Percentiles rank a stretch among this genome's conserved stretches.
Evolutionary conservation across 2,797 vertebrate genomes (phyloP).

Genomic region (Dicrostonyx torquatus): DNA sequence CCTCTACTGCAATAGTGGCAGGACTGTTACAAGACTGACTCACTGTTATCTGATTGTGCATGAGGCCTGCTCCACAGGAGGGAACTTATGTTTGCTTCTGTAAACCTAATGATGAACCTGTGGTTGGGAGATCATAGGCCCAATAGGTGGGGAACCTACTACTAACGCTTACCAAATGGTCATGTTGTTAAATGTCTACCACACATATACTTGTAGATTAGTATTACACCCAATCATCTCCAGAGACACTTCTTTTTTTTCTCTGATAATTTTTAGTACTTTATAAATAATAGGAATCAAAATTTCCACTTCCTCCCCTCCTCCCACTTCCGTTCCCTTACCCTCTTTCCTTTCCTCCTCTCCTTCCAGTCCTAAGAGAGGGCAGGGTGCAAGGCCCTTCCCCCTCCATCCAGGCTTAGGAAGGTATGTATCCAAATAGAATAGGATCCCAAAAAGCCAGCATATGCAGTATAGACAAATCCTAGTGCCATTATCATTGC

Average conservation of each 20-base stretch:
- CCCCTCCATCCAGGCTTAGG: too few species aligned
- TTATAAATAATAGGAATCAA: too few species aligned
- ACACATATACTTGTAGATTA: background rate
- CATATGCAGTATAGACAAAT: too few species aligned
- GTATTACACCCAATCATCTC: background rate
- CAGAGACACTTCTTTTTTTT: background rate
- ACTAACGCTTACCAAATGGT: background rate
- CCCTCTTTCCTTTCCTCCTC: too few species aligned
- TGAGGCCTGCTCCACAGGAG: background rate
- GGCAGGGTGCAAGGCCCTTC: too few species aligned
- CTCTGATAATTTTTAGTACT: too few species aligned
- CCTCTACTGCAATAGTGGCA: background rate
- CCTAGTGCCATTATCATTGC: too few species aligned
- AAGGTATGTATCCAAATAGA: too few species aligned
- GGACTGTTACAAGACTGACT: background rate
- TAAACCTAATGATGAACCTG: background rate
- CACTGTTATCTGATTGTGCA: background rate
- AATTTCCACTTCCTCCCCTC: too few species aligned
- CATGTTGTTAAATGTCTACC: background rate
- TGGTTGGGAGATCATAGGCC: background rate
- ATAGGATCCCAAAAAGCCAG: too few species aligned
- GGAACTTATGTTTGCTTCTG: background rate
- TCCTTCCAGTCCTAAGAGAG: too few species aligned
- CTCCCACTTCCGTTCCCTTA: too few species aligned
- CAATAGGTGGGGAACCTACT: background rate